Percentiles rank a stretch among this genome's conserved stretches.
phyloP scores from a whole-genome alignment of 2,888 invertebrate genomes.

The Sesia apiformis region DNA sequence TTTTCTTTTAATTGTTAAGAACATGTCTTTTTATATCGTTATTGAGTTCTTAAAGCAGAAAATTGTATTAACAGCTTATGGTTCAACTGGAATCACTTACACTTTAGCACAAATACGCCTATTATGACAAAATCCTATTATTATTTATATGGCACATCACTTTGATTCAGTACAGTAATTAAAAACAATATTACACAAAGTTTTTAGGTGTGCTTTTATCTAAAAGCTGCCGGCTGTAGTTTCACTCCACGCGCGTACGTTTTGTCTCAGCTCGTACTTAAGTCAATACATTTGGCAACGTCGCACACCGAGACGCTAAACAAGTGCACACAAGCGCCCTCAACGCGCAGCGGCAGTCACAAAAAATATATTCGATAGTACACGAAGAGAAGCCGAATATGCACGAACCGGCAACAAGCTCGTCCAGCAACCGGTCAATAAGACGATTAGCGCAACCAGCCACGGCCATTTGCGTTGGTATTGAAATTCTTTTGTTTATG shows the following conservation, averaged over 20 bases:
- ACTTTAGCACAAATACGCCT: conserved; percentile 30
- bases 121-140: conserved; percentile 55
- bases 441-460: conserved; percentile 62
- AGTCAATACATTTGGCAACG: conserved; percentile 75
- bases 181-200: conserved; percentile 27
- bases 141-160: conserved; percentile 36
- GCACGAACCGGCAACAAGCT: conserved; percentile 67
- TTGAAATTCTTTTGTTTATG: conserved; percentile 45
- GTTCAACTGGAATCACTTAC: conserved; percentile 21
- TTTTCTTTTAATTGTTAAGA: conserved; percentile 29
- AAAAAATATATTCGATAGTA: conserved; percentile 45
- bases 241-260: conserved; percentile 69
- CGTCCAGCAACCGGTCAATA: conserved; percentile 73
- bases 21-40: conserved; percentile 39
- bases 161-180: conserved; percentile 18
- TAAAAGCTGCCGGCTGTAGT: conserved; percentile 68
- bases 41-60: neutral
- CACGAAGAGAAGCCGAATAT: conserved; percentile 55
- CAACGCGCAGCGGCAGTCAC: conserved; percentile 72
- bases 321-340: conserved; percentile 70
- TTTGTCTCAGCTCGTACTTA: conserved; percentile 67
- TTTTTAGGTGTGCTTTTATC: conserved; percentile 8
- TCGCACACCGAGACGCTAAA: conserved; percentile 72
- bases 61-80: conserved; percentile 4
- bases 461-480: conserved; percentile 34